A percentile compares a stretch with the other conserved stretches of the same genome.
Conservation (phyloP, 2,113 vertebrate species). For the Lichenostomus cassidix region DNA sequence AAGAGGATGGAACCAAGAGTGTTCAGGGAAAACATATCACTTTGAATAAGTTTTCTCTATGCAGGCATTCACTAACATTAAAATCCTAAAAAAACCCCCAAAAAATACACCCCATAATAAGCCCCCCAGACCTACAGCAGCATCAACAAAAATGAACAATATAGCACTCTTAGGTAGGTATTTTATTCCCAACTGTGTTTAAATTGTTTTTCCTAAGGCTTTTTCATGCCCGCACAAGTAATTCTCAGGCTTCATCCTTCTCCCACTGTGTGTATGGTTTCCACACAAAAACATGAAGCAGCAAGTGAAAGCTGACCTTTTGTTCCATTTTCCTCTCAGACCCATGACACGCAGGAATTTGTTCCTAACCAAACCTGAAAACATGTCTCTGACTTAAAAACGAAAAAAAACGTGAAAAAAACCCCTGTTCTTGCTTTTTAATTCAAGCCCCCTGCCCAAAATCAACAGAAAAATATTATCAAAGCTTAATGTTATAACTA, state of each 20-base stretch:
- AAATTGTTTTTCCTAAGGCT: background rate
- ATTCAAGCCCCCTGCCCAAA: background rate
- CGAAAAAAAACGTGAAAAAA: background rate
- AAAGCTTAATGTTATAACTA: background rate
- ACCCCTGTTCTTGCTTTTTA: background rate
- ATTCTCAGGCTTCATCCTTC: background rate
- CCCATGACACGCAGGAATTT: background rate
- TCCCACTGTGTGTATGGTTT: background rate
- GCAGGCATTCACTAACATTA: background rate
- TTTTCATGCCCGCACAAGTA: background rate
- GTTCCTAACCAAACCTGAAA: background rate
- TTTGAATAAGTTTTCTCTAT: background rate
- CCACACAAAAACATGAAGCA: background rate
- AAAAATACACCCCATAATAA: background rate
- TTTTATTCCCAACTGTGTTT: background rate
- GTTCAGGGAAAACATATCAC: background rate
- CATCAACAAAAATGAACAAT: background rate
- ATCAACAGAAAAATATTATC: background rate
- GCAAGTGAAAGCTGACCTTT: background rate
- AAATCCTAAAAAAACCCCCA: background rate
- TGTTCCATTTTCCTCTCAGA: background rate
- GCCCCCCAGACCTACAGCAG: fast-evolving
- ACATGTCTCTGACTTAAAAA: background rate
- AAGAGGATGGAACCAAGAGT: background rate
- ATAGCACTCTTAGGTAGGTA: background rate